Percentiles rank a stretch among this genome's conserved stretches.
Conservation (phyloP, 2,888 invertebrate genomes). For the Apocheima hispidaria region DNA sequence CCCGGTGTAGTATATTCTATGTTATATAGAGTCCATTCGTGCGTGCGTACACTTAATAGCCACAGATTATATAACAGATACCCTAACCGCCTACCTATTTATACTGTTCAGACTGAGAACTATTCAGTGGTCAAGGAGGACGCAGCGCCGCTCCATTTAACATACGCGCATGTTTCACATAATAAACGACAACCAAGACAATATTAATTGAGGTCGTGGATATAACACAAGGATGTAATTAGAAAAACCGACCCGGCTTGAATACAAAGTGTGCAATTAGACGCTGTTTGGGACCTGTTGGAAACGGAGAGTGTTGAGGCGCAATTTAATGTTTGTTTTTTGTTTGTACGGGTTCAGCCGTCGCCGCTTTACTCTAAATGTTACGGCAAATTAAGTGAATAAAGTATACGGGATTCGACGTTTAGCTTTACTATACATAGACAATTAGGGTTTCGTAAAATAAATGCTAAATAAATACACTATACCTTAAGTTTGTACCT, state of each 20-base stretch:
- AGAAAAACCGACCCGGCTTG: constrained; percentile 30
- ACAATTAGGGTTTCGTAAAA: no score
- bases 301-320: constrained; percentile 10
- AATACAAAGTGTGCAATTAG: constrained; percentile 32
- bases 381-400: background rate
- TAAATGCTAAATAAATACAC: no score
- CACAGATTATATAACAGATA: constrained; percentile 54
- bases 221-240: constrained; percentile 38
- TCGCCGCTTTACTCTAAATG: constrained; percentile 7
- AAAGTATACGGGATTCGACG: background rate
- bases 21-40: constrained; percentile 37
- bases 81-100: constrained; percentile 56
- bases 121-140: constrained; percentile 76
- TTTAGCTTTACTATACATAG: background rate
- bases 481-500: no score
- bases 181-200: constrained; percentile 55
- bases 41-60: constrained; percentile 46
- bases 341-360: background rate
- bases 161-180: constrained; percentile 69
- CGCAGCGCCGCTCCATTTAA: constrained; percentile 75
- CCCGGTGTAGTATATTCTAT: constrained; percentile 15
- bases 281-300: constrained; percentile 16
- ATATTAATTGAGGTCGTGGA: constrained; percentile 41
- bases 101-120: constrained; percentile 61
- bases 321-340: constrained; percentile 15